Evolutionary conservation across 1,140 invertebrate species (phyloP).

Genomic region (Pseudomyrmex flavicornis): DNA sequence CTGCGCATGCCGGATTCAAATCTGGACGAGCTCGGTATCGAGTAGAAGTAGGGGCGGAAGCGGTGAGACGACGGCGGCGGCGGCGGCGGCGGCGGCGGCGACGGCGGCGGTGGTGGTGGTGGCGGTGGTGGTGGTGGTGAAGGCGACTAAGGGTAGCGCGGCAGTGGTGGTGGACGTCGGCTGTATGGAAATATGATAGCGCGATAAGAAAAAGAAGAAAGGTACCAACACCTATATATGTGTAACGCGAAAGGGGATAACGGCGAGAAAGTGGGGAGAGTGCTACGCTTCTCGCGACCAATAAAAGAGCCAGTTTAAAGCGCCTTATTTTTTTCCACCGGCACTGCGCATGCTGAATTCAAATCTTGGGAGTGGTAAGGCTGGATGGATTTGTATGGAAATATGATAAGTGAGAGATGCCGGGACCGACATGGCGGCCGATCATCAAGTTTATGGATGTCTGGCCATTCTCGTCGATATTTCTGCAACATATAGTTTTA

Average conservation of each 20-base stretch:
- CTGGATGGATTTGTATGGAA: slow-evolving; percentile 70
- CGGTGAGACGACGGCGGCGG: slow-evolving; percentile 43
- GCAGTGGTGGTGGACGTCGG: slow-evolving; percentile 43
- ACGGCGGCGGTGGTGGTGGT: slow-evolving; percentile 24
- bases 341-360: slow-evolving; percentile 83
- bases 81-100: neutral
- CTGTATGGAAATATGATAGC: slow-evolving; percentile 84
- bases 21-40: slow-evolving; percentile 74
- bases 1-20: slow-evolving; percentile 84
- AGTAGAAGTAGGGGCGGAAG: slow-evolving; percentile 61
- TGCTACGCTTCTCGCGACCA: slow-evolving; percentile 77
- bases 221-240: slow-evolving; percentile 65
- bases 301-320: slow-evolving; percentile 83
- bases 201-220: slow-evolving; percentile 80
- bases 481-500: slow-evolving; percentile 7
- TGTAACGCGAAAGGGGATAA: slow-evolving; percentile 60
- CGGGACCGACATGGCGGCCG: slow-evolving; percentile 62
- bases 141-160: slow-evolving; percentile 8
- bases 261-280: slow-evolving; percentile 64
- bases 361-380: slow-evolving; percentile 79
- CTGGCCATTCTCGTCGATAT: slow-evolving; percentile 17
- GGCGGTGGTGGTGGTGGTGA: slow-evolving; percentile 44
- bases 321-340: slow-evolving; percentile 72
- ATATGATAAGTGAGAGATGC: slow-evolving; percentile 73
- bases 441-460: slow-evolving; percentile 32